phyloP scores from a whole-genome alignment of 1,140 invertebrate genomes.

The Apis florea region DNA sequence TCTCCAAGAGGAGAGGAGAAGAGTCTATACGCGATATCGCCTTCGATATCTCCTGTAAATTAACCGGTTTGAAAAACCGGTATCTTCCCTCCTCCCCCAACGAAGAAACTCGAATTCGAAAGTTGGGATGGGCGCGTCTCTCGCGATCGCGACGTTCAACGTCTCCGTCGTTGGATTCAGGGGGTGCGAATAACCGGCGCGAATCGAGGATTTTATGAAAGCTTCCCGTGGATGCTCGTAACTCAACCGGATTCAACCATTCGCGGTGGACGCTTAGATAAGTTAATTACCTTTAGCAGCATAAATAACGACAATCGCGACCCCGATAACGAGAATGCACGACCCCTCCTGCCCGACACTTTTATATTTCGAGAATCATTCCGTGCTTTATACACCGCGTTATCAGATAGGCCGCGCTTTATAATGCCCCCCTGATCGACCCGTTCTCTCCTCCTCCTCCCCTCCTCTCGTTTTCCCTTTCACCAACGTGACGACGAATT shows the following conservation, averaged over 20 bases:
- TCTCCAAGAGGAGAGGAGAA: neutral
- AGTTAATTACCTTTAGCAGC: conserved; percentile 47
- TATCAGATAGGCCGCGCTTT: conserved; percentile 40
- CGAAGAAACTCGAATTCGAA: no score
- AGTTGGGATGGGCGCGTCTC: no score
- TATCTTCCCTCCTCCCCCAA: no score
- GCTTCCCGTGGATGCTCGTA: conserved; percentile 42
- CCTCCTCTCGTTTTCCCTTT: neutral
- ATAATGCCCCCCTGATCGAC: conserved; percentile 38
- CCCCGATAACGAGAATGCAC: conserved; percentile 41
- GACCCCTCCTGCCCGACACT: conserved; percentile 29
- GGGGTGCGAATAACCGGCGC: conserved; percentile 41
- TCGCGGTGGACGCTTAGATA: conserved; percentile 48
- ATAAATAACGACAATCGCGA: conserved; percentile 52
- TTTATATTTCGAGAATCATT: conserved; percentile 50
- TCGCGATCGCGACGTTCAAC: neutral
- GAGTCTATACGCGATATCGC: neutral
- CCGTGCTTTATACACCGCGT: conserved; percentile 41
- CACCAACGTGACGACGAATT: neutral
- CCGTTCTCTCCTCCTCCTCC: no score
- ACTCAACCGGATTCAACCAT: conserved; percentile 28
- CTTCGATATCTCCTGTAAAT: conserved; percentile 10
- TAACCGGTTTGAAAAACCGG: neutral
- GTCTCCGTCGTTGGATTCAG: conserved; percentile 28
- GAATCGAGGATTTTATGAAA: conserved; percentile 47